These are phyloP conservation scores for Cryptotis parvus DNA, from an alignment of 2,113 vertebrate species.

Conservation along the genomic window DNA sequence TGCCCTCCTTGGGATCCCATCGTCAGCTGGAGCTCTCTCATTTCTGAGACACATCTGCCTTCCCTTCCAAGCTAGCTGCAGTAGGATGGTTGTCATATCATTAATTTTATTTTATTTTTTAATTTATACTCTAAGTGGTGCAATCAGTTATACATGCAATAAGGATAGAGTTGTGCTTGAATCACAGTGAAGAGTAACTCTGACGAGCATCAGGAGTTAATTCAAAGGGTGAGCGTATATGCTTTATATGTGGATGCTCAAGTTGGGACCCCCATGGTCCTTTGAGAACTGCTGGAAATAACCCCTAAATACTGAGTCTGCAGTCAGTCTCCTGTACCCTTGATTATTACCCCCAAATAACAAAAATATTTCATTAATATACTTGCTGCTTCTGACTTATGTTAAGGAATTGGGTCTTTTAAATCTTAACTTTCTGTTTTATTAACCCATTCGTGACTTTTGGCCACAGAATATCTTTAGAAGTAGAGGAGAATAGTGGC, in stretches of 20 bases:
- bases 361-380: not conserved
- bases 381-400: not conserved
- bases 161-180: not conserved
- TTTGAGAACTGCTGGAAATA: no score
- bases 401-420: not conserved
- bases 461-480: not conserved
- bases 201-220: no score
- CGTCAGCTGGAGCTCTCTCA: no score
- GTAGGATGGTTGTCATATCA: not conserved
- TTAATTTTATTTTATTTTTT: not conserved
- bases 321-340: no score
- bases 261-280: no score
- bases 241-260: no score
- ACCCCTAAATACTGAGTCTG: no score
- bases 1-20: no score
- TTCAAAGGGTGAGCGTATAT: no score
- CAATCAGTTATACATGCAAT: not conserved
- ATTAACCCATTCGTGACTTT: not conserved
- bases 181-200: not conserved
- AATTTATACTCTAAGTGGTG: not conserved
- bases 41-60: not conserved
- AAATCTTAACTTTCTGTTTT: slow-evolving; percentile 23
- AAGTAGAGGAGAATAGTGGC: not conserved
- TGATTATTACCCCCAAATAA: no score
- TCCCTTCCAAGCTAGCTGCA: not conserved